Evolutionary conservation across 2,113 vertebrate genomes (phyloP), one percentile per base, ranked within the genome.

Genomic region (Rattus rattus): DNA sequence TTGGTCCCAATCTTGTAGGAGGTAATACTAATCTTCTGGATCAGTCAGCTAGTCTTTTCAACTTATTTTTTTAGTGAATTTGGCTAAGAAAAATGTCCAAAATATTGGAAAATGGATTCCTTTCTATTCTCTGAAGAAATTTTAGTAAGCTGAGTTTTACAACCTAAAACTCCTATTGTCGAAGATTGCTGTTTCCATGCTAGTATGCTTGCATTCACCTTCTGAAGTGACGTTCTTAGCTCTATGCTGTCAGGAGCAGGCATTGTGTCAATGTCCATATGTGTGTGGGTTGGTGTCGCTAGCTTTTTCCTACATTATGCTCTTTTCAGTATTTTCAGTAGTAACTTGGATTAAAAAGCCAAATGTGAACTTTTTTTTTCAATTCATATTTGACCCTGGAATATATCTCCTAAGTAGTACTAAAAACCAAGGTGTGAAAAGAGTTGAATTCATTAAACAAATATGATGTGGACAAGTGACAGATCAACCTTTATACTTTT

Each of bases 81-180:
- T 70, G 33, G 63, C n/a, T 47, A 59, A 94, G 92, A 94, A 96
- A 69, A 96, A 63, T 91, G 56, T 67, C 90, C 89, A 84, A 93
- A 30, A 33, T 49, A 69, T 20, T 88, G 19, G 14, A 94, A 97
- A 75, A 93, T 91, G 49, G 10, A 72, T 54, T 81, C 88, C 22
- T 84, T 11, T 94, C 6, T 88, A 36, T 89, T 92, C 92, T 92
- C 39, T 79, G 47, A 85, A 39, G 24, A 2, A 90, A 85, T 92
- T 88, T 43, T 81, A 88, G 7, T 52, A 93, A 95, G 92, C 72
- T 87, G 30, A 79, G 30, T 96, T 89, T 95, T 17, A 10, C 87
- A 52, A 33, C 33, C 59, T 92, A 69, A 97, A 97, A 95, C 86
- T 94, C 89, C 9, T 73, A 88, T 19, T 75, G 36, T 76, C 5